A percentile compares a stretch with the other conserved stretches of the same genome.
Evolutionary conservation across 2,113 vertebrate species (phyloP).

Genomic region (Onychostoma macrolepis): DNA sequence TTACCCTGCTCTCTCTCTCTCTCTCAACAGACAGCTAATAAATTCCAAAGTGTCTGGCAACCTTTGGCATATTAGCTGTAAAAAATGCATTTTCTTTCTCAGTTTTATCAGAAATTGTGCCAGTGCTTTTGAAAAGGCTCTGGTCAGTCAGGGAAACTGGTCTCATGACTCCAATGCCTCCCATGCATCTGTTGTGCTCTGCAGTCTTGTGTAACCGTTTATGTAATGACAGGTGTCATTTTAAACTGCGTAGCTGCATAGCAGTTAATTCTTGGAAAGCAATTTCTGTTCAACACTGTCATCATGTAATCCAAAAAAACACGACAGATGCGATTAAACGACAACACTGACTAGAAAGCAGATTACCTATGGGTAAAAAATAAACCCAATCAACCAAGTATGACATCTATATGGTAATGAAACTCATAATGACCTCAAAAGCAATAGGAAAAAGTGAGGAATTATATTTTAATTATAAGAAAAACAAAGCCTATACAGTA

Average conservation of each 20-base stretch:
- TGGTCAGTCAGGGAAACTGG: not conserved
- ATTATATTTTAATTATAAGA: not conserved
- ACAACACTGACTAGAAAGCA: not conserved
- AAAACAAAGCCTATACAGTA: not conserved
- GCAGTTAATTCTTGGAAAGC: not conserved
- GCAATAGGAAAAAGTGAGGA: not conserved
- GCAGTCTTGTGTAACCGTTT: not conserved
- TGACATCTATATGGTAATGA: not conserved
- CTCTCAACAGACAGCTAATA: conserved; percentile 24
- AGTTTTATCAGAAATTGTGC: not conserved
- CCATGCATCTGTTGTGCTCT: conserved; percentile 2
- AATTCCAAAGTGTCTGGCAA: conserved; percentile 33
- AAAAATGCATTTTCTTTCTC: not conserved
- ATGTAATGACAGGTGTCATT: conserved; percentile 35
- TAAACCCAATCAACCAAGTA: not conserved
- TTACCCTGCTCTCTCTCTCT: not conserved
- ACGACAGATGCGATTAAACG: not conserved
- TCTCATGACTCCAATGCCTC: not conserved
- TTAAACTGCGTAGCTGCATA: not conserved
- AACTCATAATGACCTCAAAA: not conserved
- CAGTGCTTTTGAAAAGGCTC: not conserved
- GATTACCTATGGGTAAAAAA: not conserved
- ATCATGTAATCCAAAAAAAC: conserved; percentile 1
- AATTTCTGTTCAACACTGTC: conserved; percentile 17
- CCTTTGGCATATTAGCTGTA: not conserved